phyloP scores from a whole-genome alignment of 2,797 vertebrate species.

The Parambassis ranga region DNA sequence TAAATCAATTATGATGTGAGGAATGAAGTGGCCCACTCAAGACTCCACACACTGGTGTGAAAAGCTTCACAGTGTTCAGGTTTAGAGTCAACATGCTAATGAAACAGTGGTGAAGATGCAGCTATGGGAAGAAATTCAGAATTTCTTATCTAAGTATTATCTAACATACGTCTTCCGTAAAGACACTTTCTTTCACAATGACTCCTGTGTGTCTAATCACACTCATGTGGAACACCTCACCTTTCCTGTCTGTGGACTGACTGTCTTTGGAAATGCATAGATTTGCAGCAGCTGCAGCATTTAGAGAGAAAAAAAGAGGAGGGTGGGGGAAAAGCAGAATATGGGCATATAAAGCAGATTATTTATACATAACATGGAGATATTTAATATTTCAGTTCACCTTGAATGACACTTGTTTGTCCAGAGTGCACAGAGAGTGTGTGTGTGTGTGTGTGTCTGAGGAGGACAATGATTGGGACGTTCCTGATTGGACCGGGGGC shows the following conservation, averaged over 20 bases:
- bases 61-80: constrained; percentile 28
- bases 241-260: constrained; percentile 58
- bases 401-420: constrained; percentile 60
- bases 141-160: not conserved
- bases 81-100: constrained; percentile 11
- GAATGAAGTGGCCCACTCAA: constrained; percentile 1
- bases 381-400: constrained; percentile 55
- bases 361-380: constrained; percentile 58
- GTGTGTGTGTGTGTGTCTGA: constrained; percentile 36
- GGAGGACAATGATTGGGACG: constrained; percentile 17
- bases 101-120: not conserved
- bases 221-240: constrained; percentile 20
- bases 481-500: constrained; percentile 27
- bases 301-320: constrained; percentile 34
- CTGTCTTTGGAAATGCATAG: constrained; percentile 86
- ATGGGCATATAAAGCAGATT: constrained; percentile 57
- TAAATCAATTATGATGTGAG: not conserved
- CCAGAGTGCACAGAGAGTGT: constrained; percentile 64
- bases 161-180: no score
- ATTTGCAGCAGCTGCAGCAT: constrained; percentile 77
- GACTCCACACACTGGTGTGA: constrained; percentile 16
- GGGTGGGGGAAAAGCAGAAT: constrained; percentile 29
- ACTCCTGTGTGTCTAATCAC: no score
- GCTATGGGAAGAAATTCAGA: not conserved
- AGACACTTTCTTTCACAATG: not conserved